phyloP scores from a whole-genome alignment of 1,140 invertebrate species.

The Cydia strobilella region DNA sequence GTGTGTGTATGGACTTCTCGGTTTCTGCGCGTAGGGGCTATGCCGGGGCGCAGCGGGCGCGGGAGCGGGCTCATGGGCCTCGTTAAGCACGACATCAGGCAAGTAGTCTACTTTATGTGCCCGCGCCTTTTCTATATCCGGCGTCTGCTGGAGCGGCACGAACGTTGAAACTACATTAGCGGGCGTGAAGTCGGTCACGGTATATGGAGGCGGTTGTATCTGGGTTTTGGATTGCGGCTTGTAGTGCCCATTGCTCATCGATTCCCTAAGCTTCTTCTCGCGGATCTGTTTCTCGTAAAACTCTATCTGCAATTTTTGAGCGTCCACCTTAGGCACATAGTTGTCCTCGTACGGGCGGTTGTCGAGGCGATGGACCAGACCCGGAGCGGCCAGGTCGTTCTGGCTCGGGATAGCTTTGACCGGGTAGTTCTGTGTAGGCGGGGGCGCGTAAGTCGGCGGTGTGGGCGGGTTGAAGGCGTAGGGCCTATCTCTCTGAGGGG shows the following conservation, averaged over 20 bases:
- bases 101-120: conserved; percentile 75
- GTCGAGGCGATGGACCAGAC: conserved; percentile 48
- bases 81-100: conserved; percentile 74
- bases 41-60: conserved; percentile 22
- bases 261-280: conserved; percentile 60
- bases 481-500: conserved; percentile 37
- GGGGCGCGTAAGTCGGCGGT: conserved; percentile 63
- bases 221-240: conserved; percentile 50
- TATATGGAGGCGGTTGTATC: conserved; percentile 53
- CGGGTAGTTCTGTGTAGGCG: conserved; percentile 55
- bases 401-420: conserved; percentile 67
- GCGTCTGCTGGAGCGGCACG: conserved; percentile 75
- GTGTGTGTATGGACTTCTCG: conserved; percentile 39
- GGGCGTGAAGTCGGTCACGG: conserved; percentile 73
- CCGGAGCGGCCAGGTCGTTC: conserved; percentile 69
- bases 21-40: conserved; percentile 45
- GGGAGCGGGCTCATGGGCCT: conserved; percentile 37
- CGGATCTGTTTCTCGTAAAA: conserved; percentile 78
- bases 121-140: conserved; percentile 76
- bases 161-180: conserved; percentile 64
- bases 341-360: not conserved
- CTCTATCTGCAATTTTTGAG: conserved; percentile 74
- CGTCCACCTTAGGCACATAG: conserved; percentile 61
- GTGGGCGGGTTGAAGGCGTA: conserved; percentile 50
- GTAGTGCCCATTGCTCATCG: conserved; percentile 49